Evolutionary conservation across 30 jellyfish, hydroid and myxozoan species (phyloP).

Genomic region (Clytia hemisphaerica): DNA sequence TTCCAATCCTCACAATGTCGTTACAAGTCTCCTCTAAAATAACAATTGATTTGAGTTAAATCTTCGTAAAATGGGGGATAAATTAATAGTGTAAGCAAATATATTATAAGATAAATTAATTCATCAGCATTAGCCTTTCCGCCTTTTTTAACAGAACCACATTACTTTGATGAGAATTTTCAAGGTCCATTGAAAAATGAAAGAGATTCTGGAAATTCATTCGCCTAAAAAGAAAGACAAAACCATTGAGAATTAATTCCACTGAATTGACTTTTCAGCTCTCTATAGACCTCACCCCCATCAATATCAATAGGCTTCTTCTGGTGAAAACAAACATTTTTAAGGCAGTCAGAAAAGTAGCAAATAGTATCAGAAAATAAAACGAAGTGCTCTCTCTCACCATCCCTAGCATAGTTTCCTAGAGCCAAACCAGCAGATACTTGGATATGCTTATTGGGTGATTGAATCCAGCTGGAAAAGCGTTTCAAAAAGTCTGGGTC

Average conservation of each 20-base stretch:
- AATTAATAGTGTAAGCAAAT: too few species aligned
- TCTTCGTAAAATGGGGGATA: too few species aligned
- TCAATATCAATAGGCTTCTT: too few species aligned
- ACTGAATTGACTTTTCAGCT: too few species aligned
- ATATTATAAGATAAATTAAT: neutral
- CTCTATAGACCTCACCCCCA: too few species aligned
- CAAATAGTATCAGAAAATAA: neutral
- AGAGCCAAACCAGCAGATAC: constrained; percentile 75
- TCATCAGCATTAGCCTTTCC: neutral
- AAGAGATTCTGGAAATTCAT: too few species aligned
- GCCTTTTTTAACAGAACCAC: too few species aligned
- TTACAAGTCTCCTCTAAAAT: constrained; percentile 25
- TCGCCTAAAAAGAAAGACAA: too few species aligned
- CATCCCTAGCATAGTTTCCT: constrained; percentile 86
- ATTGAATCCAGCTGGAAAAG: constrained; percentile 46
- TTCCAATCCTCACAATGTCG: neutral
- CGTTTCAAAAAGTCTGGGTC: constrained; percentile 32
- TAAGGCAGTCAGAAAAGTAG: neutral
- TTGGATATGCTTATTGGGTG: constrained; percentile 55
- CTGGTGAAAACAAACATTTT: neutral
- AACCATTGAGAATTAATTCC: too few species aligned
- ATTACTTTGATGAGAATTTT: too few species aligned
- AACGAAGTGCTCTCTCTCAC: constrained; percentile 8
- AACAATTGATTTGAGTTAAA: too few species aligned
- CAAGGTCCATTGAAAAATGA: too few species aligned